Conservation (phyloP, 2,888 invertebrate species). For the Ormyrus thymus region DNA sequence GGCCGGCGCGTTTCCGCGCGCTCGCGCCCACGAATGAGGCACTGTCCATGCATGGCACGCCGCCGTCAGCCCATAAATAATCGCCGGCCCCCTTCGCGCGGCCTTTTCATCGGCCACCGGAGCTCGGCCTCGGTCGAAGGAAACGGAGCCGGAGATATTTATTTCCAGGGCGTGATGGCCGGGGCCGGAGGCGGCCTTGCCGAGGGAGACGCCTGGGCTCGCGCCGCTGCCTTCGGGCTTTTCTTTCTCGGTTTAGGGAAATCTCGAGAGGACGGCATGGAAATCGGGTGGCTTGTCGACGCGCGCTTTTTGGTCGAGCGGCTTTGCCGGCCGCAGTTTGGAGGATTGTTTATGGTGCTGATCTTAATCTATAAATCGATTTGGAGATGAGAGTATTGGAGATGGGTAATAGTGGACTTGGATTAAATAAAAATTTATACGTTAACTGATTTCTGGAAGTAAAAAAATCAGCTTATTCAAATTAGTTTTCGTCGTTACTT, state of each 20-base stretch:
- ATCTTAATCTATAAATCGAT: conserved; percentile 10
- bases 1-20: conserved; percentile 67
- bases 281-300: neutral
- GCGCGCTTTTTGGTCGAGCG: neutral
- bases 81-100: conserved; percentile 60
- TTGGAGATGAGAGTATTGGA: neutral
- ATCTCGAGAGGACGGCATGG: conserved; percentile 13
- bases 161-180: conserved; percentile 65
- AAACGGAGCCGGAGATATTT: conserved; percentile 60
- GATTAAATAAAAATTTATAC: too few species aligned
- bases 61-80: conserved; percentile 70
- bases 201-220: neutral
- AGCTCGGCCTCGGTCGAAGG: neutral
- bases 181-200: conserved; percentile 3
- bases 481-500: too few species aligned
- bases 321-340: too few species aligned
- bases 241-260: conserved; percentile 36
- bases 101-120: conserved; percentile 27
- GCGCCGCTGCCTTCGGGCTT: neutral
- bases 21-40: conserved; percentile 65
- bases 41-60: conserved; percentile 74
- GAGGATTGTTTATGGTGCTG: too few species aligned
- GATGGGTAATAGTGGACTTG: too few species aligned
- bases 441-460: too few species aligned
- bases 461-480: too few species aligned